Percentiles rank a stretch among this genome's conserved stretches.
Conservation (phyloP, 2,888 invertebrate species). For the Eugnorisma glareosa region DNA sequence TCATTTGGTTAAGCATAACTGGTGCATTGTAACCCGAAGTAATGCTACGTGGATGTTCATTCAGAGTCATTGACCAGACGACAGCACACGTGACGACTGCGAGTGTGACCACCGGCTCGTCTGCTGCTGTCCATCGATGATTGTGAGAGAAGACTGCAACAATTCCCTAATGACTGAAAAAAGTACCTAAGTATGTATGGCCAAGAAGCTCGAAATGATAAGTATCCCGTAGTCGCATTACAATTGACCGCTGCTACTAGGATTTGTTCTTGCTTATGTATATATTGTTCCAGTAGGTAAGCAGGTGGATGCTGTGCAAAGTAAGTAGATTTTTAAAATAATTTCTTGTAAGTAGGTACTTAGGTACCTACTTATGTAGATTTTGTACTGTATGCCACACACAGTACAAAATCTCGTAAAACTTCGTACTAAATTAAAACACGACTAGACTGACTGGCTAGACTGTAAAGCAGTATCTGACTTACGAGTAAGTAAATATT, state of each 20-base stretch:
- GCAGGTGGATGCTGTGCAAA: not conserved
- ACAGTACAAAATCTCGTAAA: too few relatives aligned
- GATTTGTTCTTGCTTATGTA: not conserved
- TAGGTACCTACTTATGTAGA: too few relatives aligned
- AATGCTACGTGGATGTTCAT: not conserved
- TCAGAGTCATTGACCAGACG: too few relatives aligned
- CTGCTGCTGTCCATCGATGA: too few relatives aligned
- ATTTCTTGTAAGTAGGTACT: not conserved
- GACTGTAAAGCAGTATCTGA: too few relatives aligned
- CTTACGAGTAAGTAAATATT: too few relatives aligned
- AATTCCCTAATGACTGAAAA: not conserved
- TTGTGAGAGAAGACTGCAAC: not conserved
- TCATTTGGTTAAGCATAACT: not conserved
- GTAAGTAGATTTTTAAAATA: not conserved
- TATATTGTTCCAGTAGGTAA: not conserved
- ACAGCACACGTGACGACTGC: too few relatives aligned
- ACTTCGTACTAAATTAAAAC: too few relatives aligned
- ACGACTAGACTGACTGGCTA: too few relatives aligned
- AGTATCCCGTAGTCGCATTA: too few relatives aligned
- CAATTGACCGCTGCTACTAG: not conserved
- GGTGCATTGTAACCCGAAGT: not conserved
- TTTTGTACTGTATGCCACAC: too few relatives aligned
- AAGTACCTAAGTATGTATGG: not conserved
- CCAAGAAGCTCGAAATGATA: conserved; percentile 1
- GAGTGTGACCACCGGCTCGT: too few relatives aligned